These are phyloP conservation scores for Neolamprologus variostigma DNA, from an alignment of 2,113 vertebrate genomes.

Conservation along the genomic window DNA sequence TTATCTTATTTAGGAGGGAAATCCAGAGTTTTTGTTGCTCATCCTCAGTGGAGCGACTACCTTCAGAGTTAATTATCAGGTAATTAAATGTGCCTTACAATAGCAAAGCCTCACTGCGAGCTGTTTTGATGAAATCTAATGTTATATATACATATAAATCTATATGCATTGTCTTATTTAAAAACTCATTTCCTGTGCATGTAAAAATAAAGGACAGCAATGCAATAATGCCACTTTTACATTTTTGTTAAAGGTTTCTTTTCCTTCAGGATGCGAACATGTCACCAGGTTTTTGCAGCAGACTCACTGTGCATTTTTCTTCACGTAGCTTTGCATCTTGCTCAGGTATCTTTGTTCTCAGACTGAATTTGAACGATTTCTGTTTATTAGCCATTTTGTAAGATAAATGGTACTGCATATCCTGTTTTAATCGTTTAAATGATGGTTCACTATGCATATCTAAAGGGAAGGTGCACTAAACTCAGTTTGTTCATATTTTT, in stretches of 20 bases:
- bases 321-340: neutral
- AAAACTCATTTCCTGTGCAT: neutral
- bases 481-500: neutral
- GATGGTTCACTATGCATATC: neutral
- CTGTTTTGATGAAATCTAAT: neutral
- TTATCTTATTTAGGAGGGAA: neutral
- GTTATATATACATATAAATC: neutral
- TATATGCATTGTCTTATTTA: neutral
- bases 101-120: slow-evolving; percentile 10
- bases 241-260: neutral
- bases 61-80: neutral
- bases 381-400: neutral
- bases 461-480: neutral
- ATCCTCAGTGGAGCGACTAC: neutral
- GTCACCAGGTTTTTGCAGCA: neutral
- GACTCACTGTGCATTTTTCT: neutral
- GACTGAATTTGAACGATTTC: neutral
- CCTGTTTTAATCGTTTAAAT: neutral
- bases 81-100: slow-evolving; percentile 51
- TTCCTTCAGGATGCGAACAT: neutral
- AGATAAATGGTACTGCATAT: neutral
- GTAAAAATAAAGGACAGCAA: neutral
- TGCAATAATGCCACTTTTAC: neutral
- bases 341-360: slow-evolving; percentile 35
- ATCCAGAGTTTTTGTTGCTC: neutral